Evolutionary conservation across 2,797 vertebrate genomes (phyloP).

Genomic region (Microctenopoma lineatum): DNA sequence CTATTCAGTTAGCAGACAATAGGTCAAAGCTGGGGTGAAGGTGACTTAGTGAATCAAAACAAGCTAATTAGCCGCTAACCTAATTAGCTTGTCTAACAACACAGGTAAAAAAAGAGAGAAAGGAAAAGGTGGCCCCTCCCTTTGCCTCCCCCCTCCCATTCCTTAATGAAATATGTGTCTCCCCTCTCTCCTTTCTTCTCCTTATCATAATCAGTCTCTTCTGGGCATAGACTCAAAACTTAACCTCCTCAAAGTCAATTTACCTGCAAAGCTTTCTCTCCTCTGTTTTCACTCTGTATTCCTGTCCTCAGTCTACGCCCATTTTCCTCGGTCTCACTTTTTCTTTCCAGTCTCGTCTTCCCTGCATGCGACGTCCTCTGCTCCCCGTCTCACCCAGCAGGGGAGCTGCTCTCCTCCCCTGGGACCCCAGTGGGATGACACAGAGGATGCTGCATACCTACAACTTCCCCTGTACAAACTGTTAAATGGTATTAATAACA

Average conservation of each 20-base stretch:
- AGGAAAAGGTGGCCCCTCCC: conserved; percentile 23
- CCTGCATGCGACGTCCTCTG: conserved; percentile 10
- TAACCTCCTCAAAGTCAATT: conserved; percentile 82
- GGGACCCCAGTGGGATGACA: conserved; percentile 12
- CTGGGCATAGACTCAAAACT: conserved; percentile 73
- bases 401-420: conserved; percentile 26
- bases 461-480: conserved; percentile 2
- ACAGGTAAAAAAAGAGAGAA: conserved; percentile 34
- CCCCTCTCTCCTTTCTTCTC: conserved; percentile 67
- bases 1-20: conserved; percentile 52
- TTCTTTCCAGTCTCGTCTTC: conserved; percentile 29
- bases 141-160: conserved; percentile 43
- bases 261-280: conserved; percentile 52
- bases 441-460: conserved; percentile 20
- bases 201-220: conserved; percentile 77
- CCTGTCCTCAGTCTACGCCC: conserved; percentile 37
- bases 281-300: conserved; percentile 43
- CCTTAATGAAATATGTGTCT: conserved; percentile 77
- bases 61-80: conserved; percentile 75
- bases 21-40: conserved; percentile 71
- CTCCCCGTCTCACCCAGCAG: conserved; percentile 42
- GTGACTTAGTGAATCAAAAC: conserved; percentile 78
- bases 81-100: conserved; percentile 76
- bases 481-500: conserved; percentile 27
- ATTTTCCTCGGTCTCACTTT: conserved; percentile 40